Percentiles rank a stretch among this genome's conserved stretches.
Conservation (phyloP, 30 jellyfish, hydroid and myxozoan genomes). For the Chironex yamaguchii region DNA sequence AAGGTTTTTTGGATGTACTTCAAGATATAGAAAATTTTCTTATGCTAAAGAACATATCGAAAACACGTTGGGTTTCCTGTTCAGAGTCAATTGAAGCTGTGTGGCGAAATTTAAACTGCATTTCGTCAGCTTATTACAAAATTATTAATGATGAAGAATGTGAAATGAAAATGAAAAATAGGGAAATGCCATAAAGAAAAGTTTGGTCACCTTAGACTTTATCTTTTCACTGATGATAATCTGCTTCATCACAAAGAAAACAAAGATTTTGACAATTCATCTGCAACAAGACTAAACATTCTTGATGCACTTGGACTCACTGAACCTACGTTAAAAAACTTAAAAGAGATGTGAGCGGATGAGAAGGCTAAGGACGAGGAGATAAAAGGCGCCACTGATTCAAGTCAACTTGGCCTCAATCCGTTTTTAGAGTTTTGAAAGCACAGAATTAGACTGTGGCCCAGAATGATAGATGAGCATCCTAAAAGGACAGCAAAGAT, state of each 20-base stretch:
- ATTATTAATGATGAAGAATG: not conserved
- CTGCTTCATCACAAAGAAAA: not conserved
- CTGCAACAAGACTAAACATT: not conserved
- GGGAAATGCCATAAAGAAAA: not conserved
- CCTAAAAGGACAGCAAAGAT: not conserved
- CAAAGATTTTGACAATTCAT: not conserved
- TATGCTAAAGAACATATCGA: constrained; percentile 29
- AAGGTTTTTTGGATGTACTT: constrained; percentile 6
- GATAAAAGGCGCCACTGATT: not conserved
- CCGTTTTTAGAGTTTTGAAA: not conserved
- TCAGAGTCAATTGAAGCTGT: constrained; percentile 33
- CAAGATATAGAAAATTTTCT: constrained; percentile 8
- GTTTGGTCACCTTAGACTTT: not conserved
- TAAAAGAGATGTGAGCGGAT: not conserved
- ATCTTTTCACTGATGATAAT: not conserved
- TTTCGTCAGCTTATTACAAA: not conserved
- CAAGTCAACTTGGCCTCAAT: not conserved
- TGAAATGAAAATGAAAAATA: too few species aligned
- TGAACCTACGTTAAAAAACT: not conserved
- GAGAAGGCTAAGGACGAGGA: not conserved
- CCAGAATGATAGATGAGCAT: not conserved
- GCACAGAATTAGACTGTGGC: not conserved
- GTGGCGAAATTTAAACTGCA: not conserved
- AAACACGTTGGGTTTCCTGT: constrained; percentile 38
- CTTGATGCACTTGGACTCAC: not conserved